Base-by-base conservation (phyloP, 2,888 invertebrate species). In the Tiphia femorata region DNA sequence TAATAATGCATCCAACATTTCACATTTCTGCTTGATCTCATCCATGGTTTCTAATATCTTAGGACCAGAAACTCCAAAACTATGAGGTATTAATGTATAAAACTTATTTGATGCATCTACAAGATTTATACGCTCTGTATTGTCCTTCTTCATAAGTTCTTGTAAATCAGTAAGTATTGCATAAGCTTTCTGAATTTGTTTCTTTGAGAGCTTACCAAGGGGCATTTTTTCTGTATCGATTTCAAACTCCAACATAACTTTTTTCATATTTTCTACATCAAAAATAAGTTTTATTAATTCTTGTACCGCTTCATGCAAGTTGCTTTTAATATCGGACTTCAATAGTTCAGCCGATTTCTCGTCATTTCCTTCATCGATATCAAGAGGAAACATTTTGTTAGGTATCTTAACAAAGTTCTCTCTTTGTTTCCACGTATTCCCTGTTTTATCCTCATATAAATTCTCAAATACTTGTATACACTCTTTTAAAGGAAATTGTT, bases 161-260 rank as follows among this genome's bases (percentile, higher is more conserved):
- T 91, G 88, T 10, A 94, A 79, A 70, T 93, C 91, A 0, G 89
- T 88, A 17, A 99, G 85, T 0, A 97, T 92, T 46, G 84, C 84
- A 80, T 93, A 98, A 0, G 98, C 98, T 27, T 89, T 86, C 76
- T 93, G 90, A 52, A 99, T 91, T 85, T 97, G 96, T 50, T 92
- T 91, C 79, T 93, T 91, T 1, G 97, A 97, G 8, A 99, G 84
- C 85, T 98, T 98, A 17, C 98, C 99, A 6, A 99, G 85, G 0
- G 99, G 99, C 98, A 99, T 98, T 85, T 98, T 98, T 62, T 97
- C 96, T 72, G 94, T 89, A 83, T 99, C 98, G 69, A 99, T 92
- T 86, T 99, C 97, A 84, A 97, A 98, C 80, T 98, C 97, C 78
- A 94, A 82, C 89, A 99, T 90, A 0, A 95, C 92, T 79, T 90